Percentiles rank a stretch among this genome's conserved stretches.
phyloP scores from a whole-genome alignment of 2,888 invertebrate species.

The Choreutis nemorana region DNA sequence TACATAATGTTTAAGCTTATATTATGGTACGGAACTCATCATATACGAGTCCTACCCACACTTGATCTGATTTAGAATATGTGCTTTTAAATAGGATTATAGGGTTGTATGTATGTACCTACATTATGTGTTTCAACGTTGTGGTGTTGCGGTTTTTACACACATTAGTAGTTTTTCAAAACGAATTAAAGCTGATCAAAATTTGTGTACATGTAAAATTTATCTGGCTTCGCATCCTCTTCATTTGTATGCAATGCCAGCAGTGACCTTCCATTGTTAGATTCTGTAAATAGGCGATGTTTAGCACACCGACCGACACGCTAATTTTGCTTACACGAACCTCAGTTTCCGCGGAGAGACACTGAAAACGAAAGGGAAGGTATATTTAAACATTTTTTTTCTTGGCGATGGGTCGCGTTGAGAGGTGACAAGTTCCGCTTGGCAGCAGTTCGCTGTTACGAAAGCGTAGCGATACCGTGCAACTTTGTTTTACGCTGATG shows the following conservation, averaged over 20 bases:
- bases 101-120: no score
- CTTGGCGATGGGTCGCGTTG: slow-evolving; percentile 15
- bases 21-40: no score
- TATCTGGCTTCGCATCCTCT: slow-evolving; percentile 1
- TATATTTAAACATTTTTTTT: slow-evolving; percentile 30
- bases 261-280: slow-evolving; percentile 56
- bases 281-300: slow-evolving; percentile 45
- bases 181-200: no score
- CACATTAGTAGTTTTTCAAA: no score
- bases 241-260: slow-evolving; percentile 1
- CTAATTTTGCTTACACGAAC: slow-evolving; percentile 46
- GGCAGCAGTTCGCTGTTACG: slow-evolving; percentile 22
- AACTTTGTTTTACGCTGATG: neutral
- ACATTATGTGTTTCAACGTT: no score
- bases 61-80: no score
- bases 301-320: slow-evolving; percentile 45
- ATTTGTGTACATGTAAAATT: no score
- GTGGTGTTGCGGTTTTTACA: no score
- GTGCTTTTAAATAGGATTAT: no score
- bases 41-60: no score
- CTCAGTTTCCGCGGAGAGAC: slow-evolving; percentile 31
- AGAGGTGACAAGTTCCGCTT: slow-evolving; percentile 23
- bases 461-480: slow-evolving; percentile 20
- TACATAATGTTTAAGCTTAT: no score
- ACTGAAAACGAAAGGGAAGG: slow-evolving; percentile 48